phyloP scores from a whole-genome alignment of 1,140 invertebrate genomes.

The Protaetia brevitarsis region DNA sequence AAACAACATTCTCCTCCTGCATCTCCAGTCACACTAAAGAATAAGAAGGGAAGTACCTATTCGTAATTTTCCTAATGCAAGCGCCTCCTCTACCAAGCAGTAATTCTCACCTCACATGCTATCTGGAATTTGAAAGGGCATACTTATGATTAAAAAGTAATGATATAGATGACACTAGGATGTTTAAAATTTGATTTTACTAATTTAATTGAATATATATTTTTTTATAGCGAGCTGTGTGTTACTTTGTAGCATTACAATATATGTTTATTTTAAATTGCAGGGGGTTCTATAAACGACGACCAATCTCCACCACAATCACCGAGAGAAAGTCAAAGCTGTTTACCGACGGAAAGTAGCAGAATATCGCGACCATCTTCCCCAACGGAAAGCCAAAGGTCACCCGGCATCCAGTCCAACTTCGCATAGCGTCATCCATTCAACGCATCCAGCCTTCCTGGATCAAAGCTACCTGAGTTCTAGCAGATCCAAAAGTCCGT shows the following conservation, averaged over 20 bases:
- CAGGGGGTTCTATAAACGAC: conserved; percentile 68
- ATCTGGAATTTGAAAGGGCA: too few species aligned
- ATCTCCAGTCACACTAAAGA: too few species aligned
- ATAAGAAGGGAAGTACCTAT: too few species aligned
- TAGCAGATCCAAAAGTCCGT: conserved; percentile 47
- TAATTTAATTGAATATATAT: neutral
- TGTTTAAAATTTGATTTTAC: neutral
- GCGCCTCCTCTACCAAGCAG: too few species aligned
- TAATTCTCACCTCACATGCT: too few species aligned
- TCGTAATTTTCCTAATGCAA: too few species aligned
- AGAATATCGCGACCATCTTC: conserved; percentile 50
- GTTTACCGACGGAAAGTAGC: conserved; percentile 53
- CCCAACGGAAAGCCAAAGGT: conserved; percentile 48
- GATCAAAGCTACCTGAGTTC: conserved; percentile 51
- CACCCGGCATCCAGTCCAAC: conserved; percentile 44
- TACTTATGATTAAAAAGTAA: too few species aligned
- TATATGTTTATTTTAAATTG: conserved; percentile 46
- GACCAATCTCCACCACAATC: conserved; percentile 60
- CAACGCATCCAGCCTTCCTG: conserved; percentile 49
- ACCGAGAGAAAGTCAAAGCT: conserved; percentile 51
- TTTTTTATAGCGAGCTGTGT: too few species aligned
- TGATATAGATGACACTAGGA: too few species aligned
- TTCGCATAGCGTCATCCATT: conserved; percentile 36
- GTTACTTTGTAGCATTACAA: too few species aligned
- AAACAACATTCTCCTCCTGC: too few species aligned